Evolutionary conservation across 2,113 vertebrate species (phyloP).

Genomic region (Pitta sordida): DNA sequence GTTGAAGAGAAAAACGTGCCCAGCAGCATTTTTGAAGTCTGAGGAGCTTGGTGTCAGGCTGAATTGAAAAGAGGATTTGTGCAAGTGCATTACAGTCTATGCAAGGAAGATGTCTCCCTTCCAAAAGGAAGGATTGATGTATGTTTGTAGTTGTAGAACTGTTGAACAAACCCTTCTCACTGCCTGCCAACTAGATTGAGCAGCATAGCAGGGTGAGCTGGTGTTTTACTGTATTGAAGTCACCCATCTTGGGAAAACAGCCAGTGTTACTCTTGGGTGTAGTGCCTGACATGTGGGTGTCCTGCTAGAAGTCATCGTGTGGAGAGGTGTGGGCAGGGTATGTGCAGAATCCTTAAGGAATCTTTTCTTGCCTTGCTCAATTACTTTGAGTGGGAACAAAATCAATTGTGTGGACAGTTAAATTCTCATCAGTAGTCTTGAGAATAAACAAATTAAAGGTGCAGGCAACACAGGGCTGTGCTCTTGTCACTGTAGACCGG

Average conservation of each 20-base stretch:
- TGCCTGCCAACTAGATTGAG: not conserved
- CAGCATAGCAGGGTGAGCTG: not conserved
- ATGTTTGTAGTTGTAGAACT: not conserved
- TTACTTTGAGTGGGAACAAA: not conserved
- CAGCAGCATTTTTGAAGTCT: not conserved
- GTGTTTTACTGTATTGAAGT: accelerated
- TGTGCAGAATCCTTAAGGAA: not conserved
- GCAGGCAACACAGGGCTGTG: not conserved
- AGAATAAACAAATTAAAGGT: not conserved
- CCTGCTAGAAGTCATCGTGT: accelerated
- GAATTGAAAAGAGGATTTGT: not conserved
- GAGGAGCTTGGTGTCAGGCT: not conserved
- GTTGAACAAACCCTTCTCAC: not conserved
- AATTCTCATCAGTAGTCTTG: not conserved
- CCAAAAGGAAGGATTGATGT: not conserved
- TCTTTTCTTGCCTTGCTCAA: not conserved
- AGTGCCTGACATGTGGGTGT: not conserved
- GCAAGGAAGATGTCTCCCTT: not conserved
- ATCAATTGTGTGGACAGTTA: not conserved
- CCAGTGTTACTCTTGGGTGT: accelerated
- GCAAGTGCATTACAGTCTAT: not conserved
- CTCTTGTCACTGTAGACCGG: not conserved
- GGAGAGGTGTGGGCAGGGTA: not conserved
- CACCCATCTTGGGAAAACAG: not conserved
- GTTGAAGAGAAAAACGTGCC: not conserved